A percentile compares a stretch with the other conserved stretches of the same genome.
Conservation (phyloP, 2,797 vertebrate species). For the Hafferia zeledoni region DNA sequence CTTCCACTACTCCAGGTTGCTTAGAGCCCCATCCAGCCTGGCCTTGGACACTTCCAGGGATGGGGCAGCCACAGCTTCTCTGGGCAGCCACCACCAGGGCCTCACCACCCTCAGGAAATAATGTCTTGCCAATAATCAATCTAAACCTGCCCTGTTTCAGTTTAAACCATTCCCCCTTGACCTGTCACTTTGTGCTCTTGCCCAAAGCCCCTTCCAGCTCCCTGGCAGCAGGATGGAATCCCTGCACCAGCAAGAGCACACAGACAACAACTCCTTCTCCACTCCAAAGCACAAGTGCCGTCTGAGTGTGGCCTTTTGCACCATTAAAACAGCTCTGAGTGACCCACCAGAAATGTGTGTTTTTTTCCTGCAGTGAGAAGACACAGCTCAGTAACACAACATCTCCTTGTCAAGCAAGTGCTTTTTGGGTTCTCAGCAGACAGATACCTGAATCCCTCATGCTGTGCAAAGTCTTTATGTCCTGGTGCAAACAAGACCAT, state of each 20-base stretch:
- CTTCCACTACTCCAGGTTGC: accelerated
- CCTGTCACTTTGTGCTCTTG: neutral
- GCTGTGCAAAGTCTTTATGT: neutral
- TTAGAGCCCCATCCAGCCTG: accelerated
- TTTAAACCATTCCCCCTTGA: neutral
- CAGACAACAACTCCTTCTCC: neutral
- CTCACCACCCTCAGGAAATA: neutral
- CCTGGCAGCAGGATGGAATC: neutral
- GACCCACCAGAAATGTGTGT: neutral
- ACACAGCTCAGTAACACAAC: neutral
- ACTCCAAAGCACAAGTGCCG: neutral
- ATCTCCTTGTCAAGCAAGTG: neutral
- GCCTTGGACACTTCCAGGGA: neutral
- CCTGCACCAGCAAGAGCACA: neutral
- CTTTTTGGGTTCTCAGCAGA: neutral
- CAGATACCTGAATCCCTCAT: neutral
- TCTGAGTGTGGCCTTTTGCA: neutral
- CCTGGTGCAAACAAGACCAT: neutral
- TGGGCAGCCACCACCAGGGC: neutral
- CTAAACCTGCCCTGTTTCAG: neutral
- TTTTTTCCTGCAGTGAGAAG: neutral
- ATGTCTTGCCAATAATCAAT: neutral
- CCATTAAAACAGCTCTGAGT: neutral
- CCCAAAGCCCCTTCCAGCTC: neutral
- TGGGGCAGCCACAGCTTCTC: accelerated